Evolutionary conservation across 2,113 vertebrate genomes (phyloP), one percentile per base, ranked within the genome.

Genomic region (Python bivittatus): DNA sequence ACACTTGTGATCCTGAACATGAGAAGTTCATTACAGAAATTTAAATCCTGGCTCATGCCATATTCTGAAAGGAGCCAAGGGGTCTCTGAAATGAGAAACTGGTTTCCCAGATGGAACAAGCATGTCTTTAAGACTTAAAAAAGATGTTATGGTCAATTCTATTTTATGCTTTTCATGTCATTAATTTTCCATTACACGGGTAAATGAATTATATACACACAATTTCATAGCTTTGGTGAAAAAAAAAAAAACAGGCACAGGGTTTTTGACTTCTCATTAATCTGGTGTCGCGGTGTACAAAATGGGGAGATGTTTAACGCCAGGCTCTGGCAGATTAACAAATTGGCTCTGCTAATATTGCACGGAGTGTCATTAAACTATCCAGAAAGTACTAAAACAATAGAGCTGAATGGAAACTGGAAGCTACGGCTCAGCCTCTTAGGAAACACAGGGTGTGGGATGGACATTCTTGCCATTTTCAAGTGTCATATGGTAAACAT

Each of bases 151-250:
- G 56, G 3, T 93, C 93, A 95, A 91, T 96, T 95, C 90, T 95
- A 72, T 96, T 95, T 96, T 89, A 94, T 93, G 92, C 93, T 94
- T 96, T 95, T 92, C 92, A 90, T 92, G 94, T 93, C 92, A 90
- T 96, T 96, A 94, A 93, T 86, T 94, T 96, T 95, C 94, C 93
- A 90, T 95, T 94, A 90, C 89, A 92, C 20, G 92, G 92, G 84
- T 92, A 97, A 93, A 96, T 93, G 94, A 97, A 96, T 97, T 94
- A 93, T 94, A 93, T 33, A 94, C 93, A 91, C 94, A 84, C 88
- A 90, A 93, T 11, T 83, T 94, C 27, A 91, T 92, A 88, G 23
- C 92, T 96, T 93, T 91, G 86, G 91, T 94, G 94, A 89, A 72
- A 93, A 79, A 95, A 79, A 95, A 38, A 79, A 38, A 79, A 79